phyloP scores from a whole-genome alignment of 2,888 invertebrate species.

The Acrocyrtus sp. region DNA sequence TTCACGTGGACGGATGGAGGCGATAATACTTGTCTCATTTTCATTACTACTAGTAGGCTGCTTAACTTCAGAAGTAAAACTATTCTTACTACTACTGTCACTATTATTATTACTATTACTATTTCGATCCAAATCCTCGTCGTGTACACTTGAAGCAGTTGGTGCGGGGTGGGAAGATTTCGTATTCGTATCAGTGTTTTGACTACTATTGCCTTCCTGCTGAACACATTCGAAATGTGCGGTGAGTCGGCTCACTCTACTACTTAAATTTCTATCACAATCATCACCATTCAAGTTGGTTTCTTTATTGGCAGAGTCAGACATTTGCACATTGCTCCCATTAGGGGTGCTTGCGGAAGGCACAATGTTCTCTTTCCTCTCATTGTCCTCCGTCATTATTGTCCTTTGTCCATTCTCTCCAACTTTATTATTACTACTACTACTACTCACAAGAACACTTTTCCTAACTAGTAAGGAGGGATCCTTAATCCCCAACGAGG shows the following conservation, averaged over 20 bases:
- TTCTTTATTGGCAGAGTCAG: neutral
- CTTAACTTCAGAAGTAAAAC: too few relatives aligned
- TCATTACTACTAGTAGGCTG: too few relatives aligned
- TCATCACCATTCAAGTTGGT: constrained; percentile 9
- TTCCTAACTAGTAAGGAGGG: constrained; percentile 25
- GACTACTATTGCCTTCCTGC: neutral
- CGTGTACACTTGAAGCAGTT: neutral
- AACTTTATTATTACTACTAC: neutral
- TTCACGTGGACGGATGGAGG: constrained; percentile 3
- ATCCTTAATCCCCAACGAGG: constrained; percentile 12
- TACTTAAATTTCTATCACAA: neutral
- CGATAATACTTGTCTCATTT: constrained; percentile 18
- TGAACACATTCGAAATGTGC: constrained; percentile 40
- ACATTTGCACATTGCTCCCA: too few relatives aligned
- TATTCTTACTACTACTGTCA: constrained; percentile 7
- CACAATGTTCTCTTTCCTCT: constrained; percentile 33
- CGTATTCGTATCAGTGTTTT: too few relatives aligned
- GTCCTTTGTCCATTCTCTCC: neutral
- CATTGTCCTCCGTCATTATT: constrained; percentile 11
- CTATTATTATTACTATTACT: constrained; percentile 7
- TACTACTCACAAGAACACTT: constrained; percentile 9
- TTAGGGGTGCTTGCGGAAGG: too few relatives aligned
- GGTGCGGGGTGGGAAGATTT: neutral
- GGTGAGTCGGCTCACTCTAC: constrained; percentile 26
- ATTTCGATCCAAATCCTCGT: constrained; percentile 2